phyloP scores from a whole-genome alignment of 2,888 invertebrate species.

The Brachylomia viminalis region DNA sequence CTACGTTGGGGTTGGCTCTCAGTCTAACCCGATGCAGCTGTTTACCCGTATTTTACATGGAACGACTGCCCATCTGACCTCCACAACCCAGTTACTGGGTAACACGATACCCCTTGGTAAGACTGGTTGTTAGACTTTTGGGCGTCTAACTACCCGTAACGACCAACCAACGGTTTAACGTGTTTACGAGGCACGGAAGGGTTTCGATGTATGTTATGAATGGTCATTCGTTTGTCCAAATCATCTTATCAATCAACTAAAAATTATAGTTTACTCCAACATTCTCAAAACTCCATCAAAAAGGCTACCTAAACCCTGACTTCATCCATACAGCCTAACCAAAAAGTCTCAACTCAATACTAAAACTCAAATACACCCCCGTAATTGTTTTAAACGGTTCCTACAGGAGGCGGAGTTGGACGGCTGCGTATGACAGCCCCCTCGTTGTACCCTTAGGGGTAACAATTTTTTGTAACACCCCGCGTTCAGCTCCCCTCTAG shows the following conservation, averaged over 20 bases:
- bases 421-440: slow-evolving; percentile 83
- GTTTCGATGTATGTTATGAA: not conserved
- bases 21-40: not conserved
- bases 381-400: slow-evolving; percentile 82
- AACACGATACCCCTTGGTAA: not conserved
- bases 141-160: not conserved
- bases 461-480: slow-evolving; percentile 88
- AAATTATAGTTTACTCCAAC: not conserved
- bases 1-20: not conserved
- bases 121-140: not conserved
- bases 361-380: slow-evolving; percentile 77
- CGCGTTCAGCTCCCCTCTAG: slow-evolving; percentile 61
- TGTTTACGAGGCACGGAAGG: not conserved
- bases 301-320: slow-evolving; percentile 47
- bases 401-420: slow-evolving; percentile 70
- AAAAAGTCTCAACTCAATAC: slow-evolving; percentile 66
- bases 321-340: slow-evolving; percentile 51
- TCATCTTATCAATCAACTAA: not conserved
- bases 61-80: not conserved
- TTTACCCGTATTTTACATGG: not conserved
- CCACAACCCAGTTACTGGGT: not conserved
- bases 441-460: slow-evolving; percentile 76
- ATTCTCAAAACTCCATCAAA: slow-evolving; percentile 36
- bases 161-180: not conserved
- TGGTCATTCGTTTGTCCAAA: no score